Evolutionary conservation across 1,140 invertebrate genomes (phyloP).

Genomic region (Anadara kagoshimensis): DNA sequence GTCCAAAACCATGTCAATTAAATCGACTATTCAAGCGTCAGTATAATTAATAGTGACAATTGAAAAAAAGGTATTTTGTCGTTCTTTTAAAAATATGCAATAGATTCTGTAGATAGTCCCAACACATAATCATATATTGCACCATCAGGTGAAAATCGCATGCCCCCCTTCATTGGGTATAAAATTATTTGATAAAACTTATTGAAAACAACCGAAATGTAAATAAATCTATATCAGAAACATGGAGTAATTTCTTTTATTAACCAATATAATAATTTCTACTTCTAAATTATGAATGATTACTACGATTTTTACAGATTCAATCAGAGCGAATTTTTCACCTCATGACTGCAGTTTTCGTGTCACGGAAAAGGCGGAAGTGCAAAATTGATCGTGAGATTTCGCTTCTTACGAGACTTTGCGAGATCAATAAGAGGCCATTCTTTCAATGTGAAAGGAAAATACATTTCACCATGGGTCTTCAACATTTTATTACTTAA

Average conservation of each 20-base stretch:
- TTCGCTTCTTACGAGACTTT: slow-evolving; percentile 20
- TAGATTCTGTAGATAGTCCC: too few species aligned
- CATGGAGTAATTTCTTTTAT: not conserved
- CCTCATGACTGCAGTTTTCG: slow-evolving; percentile 24
- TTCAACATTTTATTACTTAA: not conserved
- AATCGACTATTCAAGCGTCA: too few species aligned
- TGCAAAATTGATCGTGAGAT: slow-evolving; percentile 30
- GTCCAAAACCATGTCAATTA: too few species aligned
- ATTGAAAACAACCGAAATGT: too few species aligned
- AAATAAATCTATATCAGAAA: not conserved
- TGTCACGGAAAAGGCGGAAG: slow-evolving; percentile 29
- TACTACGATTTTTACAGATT: slow-evolving; percentile 4
- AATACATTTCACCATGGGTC: slow-evolving; percentile 20
- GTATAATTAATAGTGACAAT: too few species aligned
- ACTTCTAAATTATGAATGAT: not conserved
- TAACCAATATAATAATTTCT: not conserved
- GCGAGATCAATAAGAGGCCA: slow-evolving; percentile 21
- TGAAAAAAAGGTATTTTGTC: too few species aligned
- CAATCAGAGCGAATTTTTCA: not conserved
- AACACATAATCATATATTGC: too few species aligned
- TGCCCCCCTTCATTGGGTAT: too few species aligned
- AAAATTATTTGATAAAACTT: too few species aligned
- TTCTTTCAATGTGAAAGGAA: slow-evolving; percentile 17
- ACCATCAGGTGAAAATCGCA: too few species aligned
- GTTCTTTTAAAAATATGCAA: too few species aligned